These are phyloP conservation scores for Polylopha cassiicola DNA, from an alignment of 2,888 invertebrate genomes.

Conservation along the genomic window DNA sequence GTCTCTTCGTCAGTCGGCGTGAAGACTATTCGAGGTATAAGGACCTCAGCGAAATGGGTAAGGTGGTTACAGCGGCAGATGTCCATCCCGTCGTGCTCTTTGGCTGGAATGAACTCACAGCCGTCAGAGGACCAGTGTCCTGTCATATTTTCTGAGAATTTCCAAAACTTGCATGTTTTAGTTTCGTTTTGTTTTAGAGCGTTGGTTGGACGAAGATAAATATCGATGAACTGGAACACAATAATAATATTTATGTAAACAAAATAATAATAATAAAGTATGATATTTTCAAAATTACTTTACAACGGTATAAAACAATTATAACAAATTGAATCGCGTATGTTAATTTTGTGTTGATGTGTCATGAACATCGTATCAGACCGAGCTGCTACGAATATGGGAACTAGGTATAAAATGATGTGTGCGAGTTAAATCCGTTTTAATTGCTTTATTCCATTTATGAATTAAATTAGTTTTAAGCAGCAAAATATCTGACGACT, in stretches of 20 bases:
- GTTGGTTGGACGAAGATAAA: conserved; percentile 52
- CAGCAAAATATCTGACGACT: too few species aligned
- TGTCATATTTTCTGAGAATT: conserved; percentile 54
- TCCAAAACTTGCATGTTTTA: conserved; percentile 75
- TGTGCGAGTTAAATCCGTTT: too few species aligned
- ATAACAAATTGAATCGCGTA: not conserved
- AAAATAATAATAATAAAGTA: too few species aligned
- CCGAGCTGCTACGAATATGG: too few species aligned
- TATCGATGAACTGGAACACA: conserved; percentile 55
- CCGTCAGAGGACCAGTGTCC: conserved; percentile 77
- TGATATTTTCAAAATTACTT: too few species aligned
- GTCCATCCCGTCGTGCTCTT: conserved; percentile 48
- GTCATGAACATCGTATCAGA: too few species aligned
- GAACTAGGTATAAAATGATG: too few species aligned
- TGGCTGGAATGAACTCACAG: conserved; percentile 58
- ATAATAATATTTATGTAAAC: too few species aligned
- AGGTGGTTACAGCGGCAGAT: conserved; percentile 75
- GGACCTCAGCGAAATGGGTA: conserved; percentile 78
- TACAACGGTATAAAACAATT: too few species aligned
- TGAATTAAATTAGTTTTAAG: too few species aligned
- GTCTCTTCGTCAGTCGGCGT: conserved; percentile 53
- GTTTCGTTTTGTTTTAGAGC: conserved; percentile 45
- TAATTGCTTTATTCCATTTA: too few species aligned
- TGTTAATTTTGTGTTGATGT: not conserved
- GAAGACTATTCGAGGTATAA: conserved; percentile 55